phyloP scores from a whole-genome alignment of 2,113 vertebrate species.

The Amphiprion percula region DNA sequence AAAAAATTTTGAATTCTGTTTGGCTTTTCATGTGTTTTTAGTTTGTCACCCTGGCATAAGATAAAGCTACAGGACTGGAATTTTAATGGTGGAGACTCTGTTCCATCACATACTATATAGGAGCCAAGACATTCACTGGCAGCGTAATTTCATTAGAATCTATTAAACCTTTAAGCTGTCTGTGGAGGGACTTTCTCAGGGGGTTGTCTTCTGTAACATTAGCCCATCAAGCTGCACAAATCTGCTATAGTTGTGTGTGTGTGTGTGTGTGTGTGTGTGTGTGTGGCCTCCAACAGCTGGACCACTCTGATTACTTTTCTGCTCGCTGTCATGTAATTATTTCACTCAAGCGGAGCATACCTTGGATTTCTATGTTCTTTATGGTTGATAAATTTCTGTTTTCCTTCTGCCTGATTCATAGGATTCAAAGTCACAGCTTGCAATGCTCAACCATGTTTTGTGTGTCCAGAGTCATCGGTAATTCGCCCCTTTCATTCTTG shows the following conservation, averaged over 20 bases:
- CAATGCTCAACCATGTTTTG: constrained; percentile 45
- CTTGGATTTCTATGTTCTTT: constrained; percentile 41
- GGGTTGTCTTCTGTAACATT: constrained; percentile 55
- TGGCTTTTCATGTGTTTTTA: constrained; percentile 22
- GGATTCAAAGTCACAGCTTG: constrained; percentile 48
- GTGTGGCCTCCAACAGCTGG: constrained; percentile 56
- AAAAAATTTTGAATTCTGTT: neutral
- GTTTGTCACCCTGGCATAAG: constrained; percentile 17
- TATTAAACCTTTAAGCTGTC: constrained; percentile 62
- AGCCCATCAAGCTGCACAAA: constrained; percentile 39
- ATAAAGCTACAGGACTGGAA: constrained; percentile 41
- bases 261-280: constrained; percentile 13
- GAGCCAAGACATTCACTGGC: constrained; percentile 44
- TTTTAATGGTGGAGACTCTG: constrained; percentile 54
- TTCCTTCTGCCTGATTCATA: constrained; percentile 15
- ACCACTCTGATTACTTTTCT: constrained; percentile 47
- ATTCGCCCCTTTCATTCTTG: constrained; percentile 32
- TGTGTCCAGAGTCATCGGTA: constrained; percentile 46
- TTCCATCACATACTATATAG: constrained; percentile 26
- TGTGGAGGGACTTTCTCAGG: constrained; percentile 58
- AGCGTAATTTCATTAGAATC: constrained; percentile 64
- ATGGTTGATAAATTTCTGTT: constrained; percentile 40
- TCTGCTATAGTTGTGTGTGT: constrained; percentile 10
- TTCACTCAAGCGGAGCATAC: constrained; percentile 15
- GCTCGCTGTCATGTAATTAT: constrained; percentile 42